A percentile compares a stretch with the other conserved stretches of the same genome.
phyloP scores from a whole-genome alignment of 2,888 invertebrate species.

The Drosophila heteroneura region DNA sequence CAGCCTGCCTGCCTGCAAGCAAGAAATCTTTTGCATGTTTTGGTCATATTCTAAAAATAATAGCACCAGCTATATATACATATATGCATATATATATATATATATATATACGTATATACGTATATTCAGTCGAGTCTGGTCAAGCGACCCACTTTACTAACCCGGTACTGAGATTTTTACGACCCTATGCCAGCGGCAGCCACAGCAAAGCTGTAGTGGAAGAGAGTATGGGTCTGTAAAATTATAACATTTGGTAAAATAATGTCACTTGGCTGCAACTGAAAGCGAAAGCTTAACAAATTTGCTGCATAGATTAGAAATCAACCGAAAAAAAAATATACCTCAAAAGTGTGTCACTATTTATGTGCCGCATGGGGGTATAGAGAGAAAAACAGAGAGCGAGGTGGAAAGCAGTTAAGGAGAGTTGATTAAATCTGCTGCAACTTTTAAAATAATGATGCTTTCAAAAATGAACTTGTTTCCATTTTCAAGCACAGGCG shows the following conservation, averaged over 20 bases:
- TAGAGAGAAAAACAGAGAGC: neutral
- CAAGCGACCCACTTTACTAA: constrained; percentile 73
- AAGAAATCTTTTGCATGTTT: constrained; percentile 81
- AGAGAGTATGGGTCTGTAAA: constrained; percentile 36
- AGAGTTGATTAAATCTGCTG: constrained; percentile 33
- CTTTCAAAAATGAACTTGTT: constrained; percentile 72
- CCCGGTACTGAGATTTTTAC: constrained; percentile 71
- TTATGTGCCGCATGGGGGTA: constrained; percentile 37
- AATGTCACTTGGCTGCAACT: constrained; percentile 69
- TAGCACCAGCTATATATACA: constrained; percentile 47
- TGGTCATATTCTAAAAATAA: constrained; percentile 82
- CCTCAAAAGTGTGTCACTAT: constrained; percentile 23
- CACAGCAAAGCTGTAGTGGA: constrained; percentile 13
- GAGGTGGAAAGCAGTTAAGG: neutral
- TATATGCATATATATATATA: neutral
- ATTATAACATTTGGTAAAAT: constrained; percentile 74
- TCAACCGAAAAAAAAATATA: constrained; percentile 18
- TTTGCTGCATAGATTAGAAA: constrained; percentile 66
- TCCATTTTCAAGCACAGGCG: constrained; percentile 31
- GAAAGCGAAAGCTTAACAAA: constrained; percentile 77
- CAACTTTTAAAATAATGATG: constrained; percentile 64
- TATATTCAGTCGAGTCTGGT: constrained; percentile 48
- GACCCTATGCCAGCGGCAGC: constrained; percentile 65
- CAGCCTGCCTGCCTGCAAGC: constrained; percentile 42
- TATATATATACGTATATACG: neutral